A percentile compares a stretch with the other conserved stretches of the same genome.
Evolutionary conservation across 2,888 invertebrate genomes (phyloP).

Genomic region (Oxyteleia sp.): DNA sequence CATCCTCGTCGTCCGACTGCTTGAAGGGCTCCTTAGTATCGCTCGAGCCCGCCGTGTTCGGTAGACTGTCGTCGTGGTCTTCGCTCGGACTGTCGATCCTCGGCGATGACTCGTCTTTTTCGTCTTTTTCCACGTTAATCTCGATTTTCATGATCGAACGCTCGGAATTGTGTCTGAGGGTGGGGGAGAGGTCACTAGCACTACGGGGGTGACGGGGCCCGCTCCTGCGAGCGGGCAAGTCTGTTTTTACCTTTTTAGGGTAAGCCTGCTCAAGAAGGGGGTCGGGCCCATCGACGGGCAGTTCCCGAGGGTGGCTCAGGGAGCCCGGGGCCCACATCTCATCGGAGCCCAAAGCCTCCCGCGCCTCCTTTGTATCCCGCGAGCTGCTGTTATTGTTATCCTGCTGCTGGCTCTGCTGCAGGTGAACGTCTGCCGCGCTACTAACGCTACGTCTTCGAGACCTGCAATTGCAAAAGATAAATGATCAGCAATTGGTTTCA

Average conservation of each 20-base stretch:
- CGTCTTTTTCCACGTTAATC: slow-evolving; percentile 85
- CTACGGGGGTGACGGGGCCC: slow-evolving; percentile 83
- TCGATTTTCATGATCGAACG: slow-evolving; percentile 88
- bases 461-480: slow-evolving; percentile 89
- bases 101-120: slow-evolving; percentile 28
- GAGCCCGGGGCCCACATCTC: slow-evolving; percentile 87
- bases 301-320: slow-evolving; percentile 96
- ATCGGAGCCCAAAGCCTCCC: slow-evolving; percentile 88
- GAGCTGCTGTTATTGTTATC: slow-evolving; percentile 87
- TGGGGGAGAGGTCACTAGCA: slow-evolving; percentile 85
- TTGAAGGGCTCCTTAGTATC: slow-evolving; percentile 77
- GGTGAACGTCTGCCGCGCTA: slow-evolving; percentile 94
- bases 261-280: slow-evolving; percentile 88
- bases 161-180: slow-evolving; percentile 82
- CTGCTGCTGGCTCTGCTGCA: slow-evolving; percentile 90
- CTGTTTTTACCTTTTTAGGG: slow-evolving; percentile 87
- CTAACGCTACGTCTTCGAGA: slow-evolving; percentile 93
- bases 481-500: background rate
- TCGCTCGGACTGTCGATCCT: slow-evolving; percentile 60
- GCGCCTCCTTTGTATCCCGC: slow-evolving; percentile 83
- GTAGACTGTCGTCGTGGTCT: slow-evolving; percentile 23
- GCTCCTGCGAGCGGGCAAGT: slow-evolving; percentile 77
- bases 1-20: slow-evolving; percentile 78
- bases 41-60: slow-evolving; percentile 20
- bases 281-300: slow-evolving; percentile 99